These are phyloP conservation scores for Mungos mungo DNA, from an alignment of 2,113 vertebrate species.

Conservation along the genomic window DNA sequence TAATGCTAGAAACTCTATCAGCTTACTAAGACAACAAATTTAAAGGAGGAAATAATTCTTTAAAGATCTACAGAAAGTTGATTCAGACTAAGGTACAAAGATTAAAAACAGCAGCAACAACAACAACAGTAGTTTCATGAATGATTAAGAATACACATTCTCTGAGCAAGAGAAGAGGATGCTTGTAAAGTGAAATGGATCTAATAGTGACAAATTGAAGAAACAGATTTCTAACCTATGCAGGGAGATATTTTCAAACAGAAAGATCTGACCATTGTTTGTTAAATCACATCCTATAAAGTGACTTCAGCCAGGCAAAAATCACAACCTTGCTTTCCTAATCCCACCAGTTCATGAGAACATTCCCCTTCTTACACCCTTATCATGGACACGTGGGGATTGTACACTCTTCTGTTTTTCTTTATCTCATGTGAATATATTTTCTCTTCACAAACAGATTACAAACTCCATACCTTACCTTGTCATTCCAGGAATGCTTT, in stretches of 20 bases:
- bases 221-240: background rate
- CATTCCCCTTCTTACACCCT: background rate
- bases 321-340: constrained; percentile 6
- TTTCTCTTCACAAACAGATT: background rate
- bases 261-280: background rate
- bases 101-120: background rate
- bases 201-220: background rate
- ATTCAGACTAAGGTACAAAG: background rate
- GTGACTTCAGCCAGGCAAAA: background rate
- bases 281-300: background rate
- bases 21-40: constrained; percentile 2
- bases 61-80: background rate
- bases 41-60: background rate
- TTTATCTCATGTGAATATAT: background rate
- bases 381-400: background rate
- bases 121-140: background rate
- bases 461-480: constrained; percentile 4
- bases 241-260: background rate
- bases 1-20: background rate
- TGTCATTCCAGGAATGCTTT: constrained; percentile 40
- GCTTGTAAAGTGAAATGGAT: background rate
- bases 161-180: background rate
- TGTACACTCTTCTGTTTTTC: background rate
- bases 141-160: background rate
- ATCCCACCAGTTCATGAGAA: background rate